A percentile compares a stretch with the other conserved stretches of the same genome.
phyloP scores from a whole-genome alignment of 2,113 vertebrate species.

The Elgaria multicarinata region DNA sequence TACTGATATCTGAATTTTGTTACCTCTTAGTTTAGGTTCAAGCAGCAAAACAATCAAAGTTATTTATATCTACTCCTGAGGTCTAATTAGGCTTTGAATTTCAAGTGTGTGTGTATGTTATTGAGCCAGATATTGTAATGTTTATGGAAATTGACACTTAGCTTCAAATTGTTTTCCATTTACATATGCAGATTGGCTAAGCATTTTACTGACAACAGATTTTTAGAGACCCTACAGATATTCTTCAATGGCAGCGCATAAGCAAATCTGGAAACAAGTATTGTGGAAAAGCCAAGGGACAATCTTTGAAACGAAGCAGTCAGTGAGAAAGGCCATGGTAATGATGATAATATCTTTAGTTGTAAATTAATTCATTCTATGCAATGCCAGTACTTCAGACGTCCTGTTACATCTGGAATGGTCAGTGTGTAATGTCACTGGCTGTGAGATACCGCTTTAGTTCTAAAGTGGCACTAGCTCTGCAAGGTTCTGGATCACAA shows the following conservation, averaged over 20 bases:
- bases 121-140: slow-evolving; percentile 60
- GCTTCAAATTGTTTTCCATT: slow-evolving; percentile 68
- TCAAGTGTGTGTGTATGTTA: slow-evolving; percentile 45
- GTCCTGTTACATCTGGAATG: not conserved
- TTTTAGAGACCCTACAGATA: slow-evolving; percentile 55
- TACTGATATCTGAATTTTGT: slow-evolving; percentile 33
- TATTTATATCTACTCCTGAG: slow-evolving; percentile 66
- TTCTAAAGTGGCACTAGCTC: not conserved
- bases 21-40: slow-evolving; percentile 58
- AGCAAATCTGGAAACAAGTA: slow-evolving; percentile 33
- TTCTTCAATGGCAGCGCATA: slow-evolving; percentile 43
- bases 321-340: not conserved
- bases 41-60: slow-evolving; percentile 50
- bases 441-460: not conserved
- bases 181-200: slow-evolving; percentile 65
- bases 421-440: not conserved
- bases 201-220: slow-evolving; percentile 40
- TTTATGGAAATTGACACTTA: slow-evolving; percentile 73
- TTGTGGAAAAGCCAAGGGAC: not conserved
- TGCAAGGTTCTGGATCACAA: not conserved
- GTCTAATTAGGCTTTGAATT: slow-evolving; percentile 68
- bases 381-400: not conserved
- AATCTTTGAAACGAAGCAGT: not conserved
- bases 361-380: fast-evolving
- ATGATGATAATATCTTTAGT: not conserved